Percentiles rank a stretch among this genome's conserved stretches.
These are phyloP conservation scores for Dastarcus helophoroides DNA, from an alignment of 2,888 invertebrate genomes.

Conservation along the genomic window DNA sequence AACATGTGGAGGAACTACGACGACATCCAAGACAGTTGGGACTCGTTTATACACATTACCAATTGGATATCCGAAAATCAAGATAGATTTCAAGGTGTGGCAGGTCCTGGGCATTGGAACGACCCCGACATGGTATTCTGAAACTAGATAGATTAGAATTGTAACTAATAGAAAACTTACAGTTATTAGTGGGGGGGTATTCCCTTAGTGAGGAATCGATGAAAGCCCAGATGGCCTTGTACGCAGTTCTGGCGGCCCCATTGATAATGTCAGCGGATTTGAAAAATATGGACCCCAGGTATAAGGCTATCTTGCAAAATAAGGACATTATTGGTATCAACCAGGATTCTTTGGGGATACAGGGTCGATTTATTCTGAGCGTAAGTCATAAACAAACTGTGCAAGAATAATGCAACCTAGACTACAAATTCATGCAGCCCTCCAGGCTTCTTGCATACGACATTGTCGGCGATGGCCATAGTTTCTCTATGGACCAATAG, in stretches of 20 bases:
- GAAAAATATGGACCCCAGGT: constrained; percentile 43
- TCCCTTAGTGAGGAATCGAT: constrained; percentile 56
- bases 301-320: constrained; percentile 51
- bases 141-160: not conserved
- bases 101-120: constrained; percentile 57
- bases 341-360: constrained; percentile 55
- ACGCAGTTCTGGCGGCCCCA: constrained; percentile 61
- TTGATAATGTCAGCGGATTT: constrained; percentile 61
- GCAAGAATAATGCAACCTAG: too few relatives aligned
- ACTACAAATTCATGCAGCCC: too few relatives aligned
- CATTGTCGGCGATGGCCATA: too few relatives aligned
- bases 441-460: constrained; percentile 25
- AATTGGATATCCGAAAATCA: constrained; percentile 50
- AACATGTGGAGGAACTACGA: constrained; percentile 54
- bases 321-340: constrained; percentile 50
- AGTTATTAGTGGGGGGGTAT: constrained; percentile 49
- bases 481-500: too few relatives aligned
- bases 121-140: constrained; percentile 54
- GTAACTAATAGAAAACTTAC: constrained; percentile 6
- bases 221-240: constrained; percentile 61
- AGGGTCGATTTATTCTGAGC: constrained; percentile 41
- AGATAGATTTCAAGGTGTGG: constrained; percentile 40
- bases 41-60: constrained; percentile 42
- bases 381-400: too few relatives aligned
- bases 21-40: constrained; percentile 53